Conservation (phyloP, 2,888 invertebrate genomes). For the Lapara coniferarum region DNA sequence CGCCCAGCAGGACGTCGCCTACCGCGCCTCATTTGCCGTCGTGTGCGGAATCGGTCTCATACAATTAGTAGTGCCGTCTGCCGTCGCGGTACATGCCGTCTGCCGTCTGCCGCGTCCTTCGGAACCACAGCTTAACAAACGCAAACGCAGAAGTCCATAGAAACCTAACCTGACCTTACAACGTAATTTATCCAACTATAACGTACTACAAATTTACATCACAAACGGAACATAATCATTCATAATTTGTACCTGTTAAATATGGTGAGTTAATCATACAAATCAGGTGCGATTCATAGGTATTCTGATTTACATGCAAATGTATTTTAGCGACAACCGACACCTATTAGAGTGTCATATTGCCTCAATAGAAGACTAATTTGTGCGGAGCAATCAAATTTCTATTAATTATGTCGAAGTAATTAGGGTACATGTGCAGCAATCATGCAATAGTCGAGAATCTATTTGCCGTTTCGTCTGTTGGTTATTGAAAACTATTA, state of each 20-base stretch:
- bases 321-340: constrained; percentile 63
- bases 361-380: constrained; percentile 72
- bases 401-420: constrained; percentile 60
- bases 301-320: constrained; percentile 70
- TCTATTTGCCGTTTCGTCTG: background rate
- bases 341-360: constrained; percentile 60
- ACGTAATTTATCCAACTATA: background rate
- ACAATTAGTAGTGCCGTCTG: too few species aligned
- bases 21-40: too few species aligned
- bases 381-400: constrained; percentile 70
- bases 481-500: background rate
- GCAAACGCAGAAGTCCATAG: too few species aligned
- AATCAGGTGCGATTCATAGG: constrained; percentile 59
- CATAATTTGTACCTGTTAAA: constrained; percentile 40
- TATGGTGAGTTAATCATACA: constrained; percentile 45
- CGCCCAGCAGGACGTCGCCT: too few species aligned
- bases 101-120: too few species aligned
- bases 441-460: constrained; percentile 11
- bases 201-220: constrained; percentile 11
- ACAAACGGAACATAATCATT: constrained; percentile 37
- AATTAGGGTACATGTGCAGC: constrained; percentile 22
- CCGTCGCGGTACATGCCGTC: too few species aligned
- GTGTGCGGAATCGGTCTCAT: too few species aligned
- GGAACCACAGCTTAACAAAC: too few species aligned
- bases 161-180: background rate